Base-by-base conservation (phyloP, 2,888 invertebrate species). In the Aromia moschata region DNA sequence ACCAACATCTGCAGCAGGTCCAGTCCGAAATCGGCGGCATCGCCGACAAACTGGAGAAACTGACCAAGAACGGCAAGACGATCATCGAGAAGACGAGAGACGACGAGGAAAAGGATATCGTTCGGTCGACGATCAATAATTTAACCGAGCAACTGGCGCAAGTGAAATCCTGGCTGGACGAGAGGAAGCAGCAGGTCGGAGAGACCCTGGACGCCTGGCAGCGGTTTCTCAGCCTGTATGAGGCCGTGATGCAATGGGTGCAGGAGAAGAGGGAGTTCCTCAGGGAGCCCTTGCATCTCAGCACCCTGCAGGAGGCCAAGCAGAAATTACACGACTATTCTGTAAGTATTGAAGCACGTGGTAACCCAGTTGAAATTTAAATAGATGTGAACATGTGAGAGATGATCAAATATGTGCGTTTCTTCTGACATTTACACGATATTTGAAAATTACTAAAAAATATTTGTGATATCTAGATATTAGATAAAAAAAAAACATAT, bases 151-250 rank as follows among this genome's bases (percentile, higher is more conserved):
- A 94, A 79, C 83, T 95, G 76, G 84, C 86, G 30, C 91, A 92
- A 69, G 87, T 94, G 0, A 88, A 87, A 72, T 85, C 87, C 57
- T 90, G 91, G 86, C 82, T 95, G 69, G 94, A 94, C 60, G 90
- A 93, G 72, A 89, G 91, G 78, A 91, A 90, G 75, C 89, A 90
- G 71, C 89, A 91, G 76, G 90, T 94, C 31, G 92, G 91, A 52
- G 94, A 94, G 75, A 91, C 92, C 60, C 84, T 95, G 71, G 95
- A 95, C 74, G 92, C 94, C 17, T 94, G 94, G 87, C 89, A 93
- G 67, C 85, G 92, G 58, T 96, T 96, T 86, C 85, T 93, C 71
- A 86, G 90, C 58, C 83, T 95, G 64, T 88, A 94, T 74, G 90
- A 92, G 77, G 86, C 89, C 69, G 92, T 95, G 41, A 89, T 91